phyloP scores from a whole-genome alignment of 2,888 invertebrate species.

The Coenonympha glycerion region DNA sequence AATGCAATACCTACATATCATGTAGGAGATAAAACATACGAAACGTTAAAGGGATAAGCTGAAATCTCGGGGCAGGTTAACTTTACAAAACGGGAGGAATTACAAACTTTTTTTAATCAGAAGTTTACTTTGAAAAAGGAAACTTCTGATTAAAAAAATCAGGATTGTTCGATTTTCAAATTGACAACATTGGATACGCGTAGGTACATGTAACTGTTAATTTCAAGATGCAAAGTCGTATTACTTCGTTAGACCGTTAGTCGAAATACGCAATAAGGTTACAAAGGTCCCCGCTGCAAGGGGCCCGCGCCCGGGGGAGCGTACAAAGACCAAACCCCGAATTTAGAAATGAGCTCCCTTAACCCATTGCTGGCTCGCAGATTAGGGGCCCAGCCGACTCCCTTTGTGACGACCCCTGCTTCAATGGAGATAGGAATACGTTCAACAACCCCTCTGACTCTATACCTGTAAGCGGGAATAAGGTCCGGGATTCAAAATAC shows the following conservation, averaged over 20 bases:
- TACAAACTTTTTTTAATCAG: too few species aligned
- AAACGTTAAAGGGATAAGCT: too few species aligned
- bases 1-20: too few species aligned
- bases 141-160: too few species aligned
- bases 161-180: too few species aligned
- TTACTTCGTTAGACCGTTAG: slow-evolving; percentile 10
- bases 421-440: slow-evolving; percentile 5
- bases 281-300: slow-evolving; percentile 22
- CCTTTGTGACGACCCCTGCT: slow-evolving; percentile 9
- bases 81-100: too few species aligned
- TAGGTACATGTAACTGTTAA: too few species aligned
- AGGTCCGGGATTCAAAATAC: not conserved
- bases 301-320: slow-evolving; percentile 51
- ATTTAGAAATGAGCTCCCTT: slow-evolving; percentile 53
- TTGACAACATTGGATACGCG: too few species aligned
- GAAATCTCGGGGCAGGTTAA: too few species aligned
- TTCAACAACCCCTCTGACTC: not conserved
- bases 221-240: not conserved
- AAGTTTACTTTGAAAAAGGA: too few species aligned
- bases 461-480: not conserved
- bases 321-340: slow-evolving; percentile 57
- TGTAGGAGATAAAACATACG: too few species aligned
- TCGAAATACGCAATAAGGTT: slow-evolving; percentile 9
- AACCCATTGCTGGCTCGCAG: slow-evolving; percentile 53
- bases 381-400: slow-evolving; percentile 43